Conservation (phyloP, 2,888 invertebrate genomes). For the Meandrusa payeni region DNA sequence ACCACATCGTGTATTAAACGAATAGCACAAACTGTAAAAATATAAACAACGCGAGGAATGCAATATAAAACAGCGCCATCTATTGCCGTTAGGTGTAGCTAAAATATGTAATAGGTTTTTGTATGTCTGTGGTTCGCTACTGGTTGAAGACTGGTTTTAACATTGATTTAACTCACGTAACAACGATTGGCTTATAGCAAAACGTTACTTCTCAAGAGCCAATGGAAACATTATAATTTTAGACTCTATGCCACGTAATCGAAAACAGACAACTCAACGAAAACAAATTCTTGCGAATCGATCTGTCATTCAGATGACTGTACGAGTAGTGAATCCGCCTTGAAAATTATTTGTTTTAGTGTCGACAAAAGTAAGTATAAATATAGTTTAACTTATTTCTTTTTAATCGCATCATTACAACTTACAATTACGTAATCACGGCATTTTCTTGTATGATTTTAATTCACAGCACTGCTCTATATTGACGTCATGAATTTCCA, state of each 20-base stretch:
- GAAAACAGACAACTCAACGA: constrained; percentile 40
- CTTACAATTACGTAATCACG: constrained; percentile 24
- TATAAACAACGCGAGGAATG: too few species aligned
- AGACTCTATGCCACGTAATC: constrained; percentile 40
- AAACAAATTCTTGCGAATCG: constrained; percentile 53
- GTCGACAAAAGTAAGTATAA: constrained; percentile 56
- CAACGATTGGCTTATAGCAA: constrained; percentile 25
- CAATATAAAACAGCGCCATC: constrained; percentile 11
- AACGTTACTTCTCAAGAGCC: constrained; percentile 22
- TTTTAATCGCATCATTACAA: constrained; percentile 30
- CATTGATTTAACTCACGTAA: constrained; percentile 8
- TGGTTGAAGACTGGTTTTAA: not conserved
- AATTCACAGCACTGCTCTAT: constrained; percentile 33
- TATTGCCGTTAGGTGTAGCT: too few species aligned
- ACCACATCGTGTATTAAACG: too few species aligned
- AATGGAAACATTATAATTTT: constrained; percentile 24
- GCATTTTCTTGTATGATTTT: constrained; percentile 24
- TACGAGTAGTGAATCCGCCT: constrained; percentile 70
- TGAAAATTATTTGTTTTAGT: constrained; percentile 49
- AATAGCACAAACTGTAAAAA: too few species aligned
- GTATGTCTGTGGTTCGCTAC: not conserved
- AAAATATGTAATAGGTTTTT: too few species aligned
- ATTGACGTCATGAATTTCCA: constrained; percentile 73
- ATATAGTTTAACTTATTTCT: constrained; percentile 14
- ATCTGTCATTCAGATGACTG: constrained; percentile 73